phyloP scores from a whole-genome alignment of 2,797 vertebrate species.

The Chloroceryle inda region DNA sequence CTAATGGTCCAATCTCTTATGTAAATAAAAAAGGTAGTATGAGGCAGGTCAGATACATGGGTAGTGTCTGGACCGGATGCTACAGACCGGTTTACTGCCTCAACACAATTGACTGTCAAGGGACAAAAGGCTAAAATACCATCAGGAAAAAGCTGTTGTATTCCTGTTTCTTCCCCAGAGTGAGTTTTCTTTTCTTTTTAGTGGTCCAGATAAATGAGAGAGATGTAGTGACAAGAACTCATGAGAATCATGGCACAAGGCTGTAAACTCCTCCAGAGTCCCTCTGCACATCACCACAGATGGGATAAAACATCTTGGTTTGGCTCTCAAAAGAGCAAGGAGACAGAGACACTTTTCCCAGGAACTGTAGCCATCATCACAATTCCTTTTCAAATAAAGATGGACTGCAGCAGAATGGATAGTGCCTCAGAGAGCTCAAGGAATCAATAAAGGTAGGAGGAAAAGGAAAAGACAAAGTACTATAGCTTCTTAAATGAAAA shows the following conservation, averaged over 20 bases:
- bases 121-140: background rate
- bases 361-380: background rate
- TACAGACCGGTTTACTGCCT: background rate
- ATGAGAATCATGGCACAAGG: background rate
- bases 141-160: accelerated
- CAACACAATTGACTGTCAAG: background rate
- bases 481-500: constrained; percentile 75
- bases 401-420: constrained; percentile 41
- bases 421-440: constrained; percentile 5
- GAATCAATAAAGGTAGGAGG: constrained; percentile 64
- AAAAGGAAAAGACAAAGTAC: constrained; percentile 58
- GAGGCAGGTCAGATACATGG: background rate
- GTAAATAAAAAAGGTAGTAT: background rate
- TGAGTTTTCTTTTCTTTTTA: background rate
- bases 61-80: background rate
- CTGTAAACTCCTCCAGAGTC: background rate
- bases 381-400: constrained; percentile 24
- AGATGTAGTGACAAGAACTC: background rate
- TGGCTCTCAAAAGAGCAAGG: background rate
- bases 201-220: background rate
- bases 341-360: background rate
- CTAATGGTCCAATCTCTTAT: background rate
- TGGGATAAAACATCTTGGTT: background rate
- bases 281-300: background rate
- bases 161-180: background rate